These are phyloP conservation scores for Habropoda laboriosa DNA, from an alignment of 1,140 invertebrate genomes.

Conservation along the genomic window DNA sequence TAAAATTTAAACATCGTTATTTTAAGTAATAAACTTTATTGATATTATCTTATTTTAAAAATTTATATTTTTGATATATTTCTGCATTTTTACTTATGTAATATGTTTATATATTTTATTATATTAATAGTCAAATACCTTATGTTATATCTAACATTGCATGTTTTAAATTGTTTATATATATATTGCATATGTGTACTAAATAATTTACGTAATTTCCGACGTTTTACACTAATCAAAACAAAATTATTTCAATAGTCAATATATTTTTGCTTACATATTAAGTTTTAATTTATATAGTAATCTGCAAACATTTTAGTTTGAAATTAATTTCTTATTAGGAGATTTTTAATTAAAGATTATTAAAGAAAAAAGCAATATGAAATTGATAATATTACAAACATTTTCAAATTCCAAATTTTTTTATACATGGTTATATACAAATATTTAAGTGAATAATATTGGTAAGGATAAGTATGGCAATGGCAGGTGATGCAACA, in stretches of 20 bases:
- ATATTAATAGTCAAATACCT: not conserved
- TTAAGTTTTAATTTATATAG: too few relatives aligned
- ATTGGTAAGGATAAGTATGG: constrained; percentile 68
- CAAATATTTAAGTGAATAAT: constrained; percentile 37
- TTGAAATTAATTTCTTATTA: not conserved
- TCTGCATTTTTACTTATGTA: not conserved
- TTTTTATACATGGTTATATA: constrained; percentile 19
- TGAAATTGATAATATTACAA: not conserved
- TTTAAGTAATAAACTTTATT: not conserved
- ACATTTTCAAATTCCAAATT: constrained; percentile 6
- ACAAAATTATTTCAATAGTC: not conserved
- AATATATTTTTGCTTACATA: not conserved
- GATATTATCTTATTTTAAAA: not conserved
- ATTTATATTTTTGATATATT: constrained; percentile 2
- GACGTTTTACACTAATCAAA: constrained; percentile 12
- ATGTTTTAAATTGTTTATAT: constrained; percentile 22
- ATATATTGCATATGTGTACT: not conserved
- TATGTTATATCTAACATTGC: constrained; percentile 23
- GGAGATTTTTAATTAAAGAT: not conserved
- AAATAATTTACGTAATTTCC: not conserved
- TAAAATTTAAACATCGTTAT: not conserved
- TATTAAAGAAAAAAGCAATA: not conserved
- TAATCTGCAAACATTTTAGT: not conserved
- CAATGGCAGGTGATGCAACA: constrained; percentile 78
- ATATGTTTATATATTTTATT: not conserved